A percentile compares a stretch with the other conserved stretches of the same genome.
These are phyloP conservation scores for Lacerta agilis DNA, from an alignment of 2,797 vertebrate genomes.

Conservation along the genomic window DNA sequence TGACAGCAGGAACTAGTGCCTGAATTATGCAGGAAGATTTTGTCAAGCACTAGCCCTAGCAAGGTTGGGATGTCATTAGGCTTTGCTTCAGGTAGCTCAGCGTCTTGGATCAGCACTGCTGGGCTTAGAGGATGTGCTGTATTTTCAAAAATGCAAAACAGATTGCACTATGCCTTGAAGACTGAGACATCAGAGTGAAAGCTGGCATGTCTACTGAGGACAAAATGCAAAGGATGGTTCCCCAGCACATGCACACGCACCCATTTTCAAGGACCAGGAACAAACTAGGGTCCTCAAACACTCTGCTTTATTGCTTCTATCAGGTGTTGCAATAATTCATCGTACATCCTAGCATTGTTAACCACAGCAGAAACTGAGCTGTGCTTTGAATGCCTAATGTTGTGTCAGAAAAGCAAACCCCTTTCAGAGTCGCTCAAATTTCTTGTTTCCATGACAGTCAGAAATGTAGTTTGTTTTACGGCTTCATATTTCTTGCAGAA, in stretches of 20 bases:
- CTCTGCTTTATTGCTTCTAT: not conserved
- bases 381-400: not conserved
- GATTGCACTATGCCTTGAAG: not conserved
- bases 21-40: not conserved
- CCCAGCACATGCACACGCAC: not conserved
- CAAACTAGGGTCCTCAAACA: not conserved
- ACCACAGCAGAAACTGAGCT: not conserved
- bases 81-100: not conserved
- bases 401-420: not conserved
- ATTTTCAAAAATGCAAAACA: not conserved
- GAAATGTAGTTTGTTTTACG: not conserved
- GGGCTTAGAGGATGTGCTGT: not conserved
- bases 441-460: not conserved
- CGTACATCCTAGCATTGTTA: not conserved
- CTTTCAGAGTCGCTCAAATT: not conserved
- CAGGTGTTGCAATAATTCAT: not conserved
- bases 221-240: not conserved
- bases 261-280: not conserved
- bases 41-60: not conserved
- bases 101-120: not conserved
- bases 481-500: constrained; percentile 2
- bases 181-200: not conserved
- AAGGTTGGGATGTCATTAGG: not conserved
- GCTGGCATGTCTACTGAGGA: not conserved
- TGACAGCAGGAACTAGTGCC: not conserved